Base-by-base conservation (phyloP, 2,797 vertebrate species). In the Acrossocheilus wenchowensis region DNA sequence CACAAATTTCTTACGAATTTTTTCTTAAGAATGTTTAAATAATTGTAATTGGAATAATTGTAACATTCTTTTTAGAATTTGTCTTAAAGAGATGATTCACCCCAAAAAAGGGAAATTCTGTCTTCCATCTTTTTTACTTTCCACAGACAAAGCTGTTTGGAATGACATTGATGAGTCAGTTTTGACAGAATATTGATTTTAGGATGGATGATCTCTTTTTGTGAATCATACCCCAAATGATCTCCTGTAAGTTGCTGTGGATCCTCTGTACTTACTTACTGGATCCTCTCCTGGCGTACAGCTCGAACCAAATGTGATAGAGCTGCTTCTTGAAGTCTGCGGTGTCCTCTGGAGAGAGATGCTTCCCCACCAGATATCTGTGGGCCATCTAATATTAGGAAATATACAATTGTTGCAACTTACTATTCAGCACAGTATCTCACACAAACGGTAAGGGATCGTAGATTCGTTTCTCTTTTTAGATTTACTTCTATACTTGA, bases 241-340 rank as follows among this genome's bases (percentile, higher is more conserved):
- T n/a, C 30, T 68, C 15, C 74, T 48, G 64, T 26, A 85, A 71
- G 14, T 6, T 66, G 30, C 8, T 71, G 36, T 50, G 75, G 48
- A 62, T 81, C 21, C 78, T 87, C 74, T 83, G 36, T 89, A 92
- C 94, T 90, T 89, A 96, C 95, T 91, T 95, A 93, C 94, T 96
- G 88, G 95, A 95, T 52, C 95, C 95, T 92, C 90, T 94, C 85
- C 95, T 94, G 2, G 96, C 92, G 26, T 96, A 96, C 12, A 96
- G 94, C 83, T 96, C 94, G 91, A 96, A 96, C 96, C 96, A 96
- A 90, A 96, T 96, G 88, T 90, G 92, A 92, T 96, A 95, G 74
- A 96, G 93, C 92, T 96, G 96, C 90, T 94, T 81, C 88, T 96
- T 96, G 91, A 96, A 96, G 54, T 90, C 48, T 19, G 90, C 88